Evolutionary conservation across 2,797 vertebrate genomes (phyloP), one percentile per base, ranked within the genome.

Genomic region (Remorina albescens): DNA sequence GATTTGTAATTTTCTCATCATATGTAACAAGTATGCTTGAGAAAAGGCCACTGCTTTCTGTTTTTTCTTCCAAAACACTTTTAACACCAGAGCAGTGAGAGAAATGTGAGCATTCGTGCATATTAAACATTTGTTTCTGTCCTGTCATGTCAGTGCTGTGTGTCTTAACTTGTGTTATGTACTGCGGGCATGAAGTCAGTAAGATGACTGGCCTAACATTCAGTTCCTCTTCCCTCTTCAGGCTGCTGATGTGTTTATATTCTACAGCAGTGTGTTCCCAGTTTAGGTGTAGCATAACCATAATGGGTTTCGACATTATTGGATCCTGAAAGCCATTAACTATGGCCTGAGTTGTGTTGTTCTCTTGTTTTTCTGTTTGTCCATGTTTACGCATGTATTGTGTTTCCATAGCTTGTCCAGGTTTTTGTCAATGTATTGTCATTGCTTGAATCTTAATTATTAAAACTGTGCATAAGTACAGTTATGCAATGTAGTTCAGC

Each of bases 181-280:
- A 6, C 6, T 36, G 8, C 60, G 5, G 47, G 32, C 7, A 18
- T 49, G 30, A 25, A 25, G 5, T 28, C 65, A 26, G 62, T 78
- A 72, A 71, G 47, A 51, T 87, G 72, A 74, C 60, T 50, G 36
- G 13, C 47, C 60, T 23, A n/a, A 21, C 10, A 39, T 11, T 71
- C 36, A 55, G 49, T 82, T 83, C 74, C 64, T 50, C 60, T 41
- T 66, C 23, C 42, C 1, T 0, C 28, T 25, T 42, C 46, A 21
- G 13, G n/a, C 50, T 53, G 16, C 21, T 65, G n/a, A 49, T 56
- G 34, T 54, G 34, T 70, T 67, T 58, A 37, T 46, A 8, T 60
- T 37, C 11, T 1, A 9, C 21, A 10, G n/a, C 49, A 23, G 44
- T 56, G 39, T 30, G 10, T 46, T 50, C 18, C n/a, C 36, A 30